Evolutionary conservation across 2,888 invertebrate genomes (phyloP).

Genomic region (Athripsodes cinereus): DNA sequence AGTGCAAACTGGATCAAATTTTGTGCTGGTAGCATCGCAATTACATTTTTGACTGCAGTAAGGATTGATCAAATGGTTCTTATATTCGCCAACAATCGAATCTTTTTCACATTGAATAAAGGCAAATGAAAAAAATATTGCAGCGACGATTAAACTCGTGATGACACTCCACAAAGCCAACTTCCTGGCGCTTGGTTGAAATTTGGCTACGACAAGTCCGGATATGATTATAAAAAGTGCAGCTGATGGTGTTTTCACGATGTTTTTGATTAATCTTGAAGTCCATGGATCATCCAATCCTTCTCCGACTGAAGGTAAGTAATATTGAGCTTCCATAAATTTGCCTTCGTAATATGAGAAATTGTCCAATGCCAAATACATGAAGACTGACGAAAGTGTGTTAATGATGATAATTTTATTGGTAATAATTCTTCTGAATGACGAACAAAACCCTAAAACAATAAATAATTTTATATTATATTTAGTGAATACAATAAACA

Average conservation of each 20-base stretch:
- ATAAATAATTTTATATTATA: too few species aligned
- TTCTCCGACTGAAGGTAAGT: slow-evolving; percentile 44
- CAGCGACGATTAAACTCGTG: slow-evolving; percentile 38
- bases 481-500: too few species aligned
- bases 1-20: slow-evolving; percentile 60
- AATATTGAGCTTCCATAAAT: slow-evolving; percentile 54
- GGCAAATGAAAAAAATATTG: slow-evolving; percentile 41
- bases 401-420: slow-evolving; percentile 52
- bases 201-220: slow-evolving; percentile 50
- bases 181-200: slow-evolving; percentile 43
- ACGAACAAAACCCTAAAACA: slow-evolving; percentile 39
- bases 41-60: slow-evolving; percentile 52
- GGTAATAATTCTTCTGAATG: slow-evolving; percentile 45
- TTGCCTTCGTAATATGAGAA: slow-evolving; percentile 49
- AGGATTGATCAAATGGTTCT: slow-evolving; percentile 39
- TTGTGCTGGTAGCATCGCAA: slow-evolving; percentile 41
- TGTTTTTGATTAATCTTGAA: slow-evolving; percentile 44
- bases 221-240: slow-evolving; percentile 46
- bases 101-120: slow-evolving; percentile 45
- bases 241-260: slow-evolving; percentile 52
- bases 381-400: slow-evolving; percentile 43
- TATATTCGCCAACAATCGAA: slow-evolving; percentile 43
- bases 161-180: slow-evolving; percentile 47
- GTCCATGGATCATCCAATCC: slow-evolving; percentile 51
- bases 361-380: slow-evolving; percentile 50